Evolutionary conservation across 2,888 invertebrate genomes (phyloP), one percentile per base, ranked within the genome.

Genomic region (Drosophila vallismaia): DNA sequence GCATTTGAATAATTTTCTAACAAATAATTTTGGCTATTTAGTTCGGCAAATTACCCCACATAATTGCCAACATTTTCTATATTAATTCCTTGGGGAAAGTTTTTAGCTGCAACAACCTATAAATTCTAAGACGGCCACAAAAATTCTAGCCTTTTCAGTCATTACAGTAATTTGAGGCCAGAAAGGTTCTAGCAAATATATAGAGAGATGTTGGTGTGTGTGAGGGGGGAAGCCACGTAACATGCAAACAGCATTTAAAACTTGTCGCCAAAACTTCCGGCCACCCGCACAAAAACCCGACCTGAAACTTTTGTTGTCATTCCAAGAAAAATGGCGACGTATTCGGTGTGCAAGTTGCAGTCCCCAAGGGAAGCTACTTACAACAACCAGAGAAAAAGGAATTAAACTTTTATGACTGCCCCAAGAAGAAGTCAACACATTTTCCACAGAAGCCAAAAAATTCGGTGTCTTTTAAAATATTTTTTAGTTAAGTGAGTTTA

Each of bases 181-280:
- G 72, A 78, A 50, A 60, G 68, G 69, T 79, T 75, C 60, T 79
- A 38, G 40, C 48, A 46, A 31, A 46, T 42, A 53, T 24, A 36
- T 53, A 38, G n/a, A 48, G 28, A 44, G 50, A 45, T 2, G 40
- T 29, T 44, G 42, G 42, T 9, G 19, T 19, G 19, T n/a, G 38
- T n/a, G n/a, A 5, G 24, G 44, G 46, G 36, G 33, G 58, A 63
- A 77, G 68, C 77, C 79, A 63, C 73, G 74, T 66, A 76, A 89
- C 89, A 88, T 88, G 88, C 87, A 89, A 89, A 88, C 86, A 83
- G 78, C 82, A 87, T 89, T 89, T 86, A 87, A 87, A 88, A 88
- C 81, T 86, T 87, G 76, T 77, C 71, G 51, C 52, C 46, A 53
- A 67, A 69, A 67, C 58, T 67, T 67, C 52, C 63, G 46, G 45